Evolutionary conservation across 2,888 invertebrate species (phyloP).

Genomic region (Scrobipalpa atriplicella): DNA sequence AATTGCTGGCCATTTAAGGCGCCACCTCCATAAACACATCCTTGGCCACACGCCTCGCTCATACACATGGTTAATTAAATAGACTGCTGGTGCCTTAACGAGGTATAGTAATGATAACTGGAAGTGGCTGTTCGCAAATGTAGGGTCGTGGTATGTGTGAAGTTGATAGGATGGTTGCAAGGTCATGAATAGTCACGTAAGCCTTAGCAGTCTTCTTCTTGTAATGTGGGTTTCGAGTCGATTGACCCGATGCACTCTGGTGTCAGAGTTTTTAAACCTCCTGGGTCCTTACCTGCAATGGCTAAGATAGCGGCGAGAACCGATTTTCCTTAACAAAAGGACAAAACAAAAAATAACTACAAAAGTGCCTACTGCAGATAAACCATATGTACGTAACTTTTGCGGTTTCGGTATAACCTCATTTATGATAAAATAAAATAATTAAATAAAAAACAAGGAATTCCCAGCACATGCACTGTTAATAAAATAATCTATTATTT

Average conservation of each 20-base stretch:
- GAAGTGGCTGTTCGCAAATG: constrained; percentile 14
- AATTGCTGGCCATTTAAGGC: constrained; percentile 73
- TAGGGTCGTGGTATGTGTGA: background rate
- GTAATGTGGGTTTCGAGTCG: background rate
- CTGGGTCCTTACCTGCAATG: no score
- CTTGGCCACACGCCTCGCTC: constrained; percentile 48
- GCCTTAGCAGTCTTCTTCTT: background rate
- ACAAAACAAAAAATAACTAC: no score
- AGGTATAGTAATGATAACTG: constrained; percentile 18
- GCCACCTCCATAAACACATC: constrained; percentile 66
- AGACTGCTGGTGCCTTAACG: constrained; percentile 23
- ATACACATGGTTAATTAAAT: constrained; percentile 50
- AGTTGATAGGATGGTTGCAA: background rate
- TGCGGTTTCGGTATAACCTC: no score
- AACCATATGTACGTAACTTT: no score
- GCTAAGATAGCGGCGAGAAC: no score
- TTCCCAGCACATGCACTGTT: no score
- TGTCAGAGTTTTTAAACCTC: background rate
- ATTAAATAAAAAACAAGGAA: no score
- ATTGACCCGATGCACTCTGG: background rate
- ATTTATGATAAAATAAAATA: no score
- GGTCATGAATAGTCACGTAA: background rate
- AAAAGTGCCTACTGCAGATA: no score
- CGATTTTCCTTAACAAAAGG: no score
- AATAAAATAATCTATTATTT: no score